These are phyloP conservation scores for Mastomys natalensis DNA, from an alignment of 2,113 vertebrate genomes.

Conservation along the genomic window DNA sequence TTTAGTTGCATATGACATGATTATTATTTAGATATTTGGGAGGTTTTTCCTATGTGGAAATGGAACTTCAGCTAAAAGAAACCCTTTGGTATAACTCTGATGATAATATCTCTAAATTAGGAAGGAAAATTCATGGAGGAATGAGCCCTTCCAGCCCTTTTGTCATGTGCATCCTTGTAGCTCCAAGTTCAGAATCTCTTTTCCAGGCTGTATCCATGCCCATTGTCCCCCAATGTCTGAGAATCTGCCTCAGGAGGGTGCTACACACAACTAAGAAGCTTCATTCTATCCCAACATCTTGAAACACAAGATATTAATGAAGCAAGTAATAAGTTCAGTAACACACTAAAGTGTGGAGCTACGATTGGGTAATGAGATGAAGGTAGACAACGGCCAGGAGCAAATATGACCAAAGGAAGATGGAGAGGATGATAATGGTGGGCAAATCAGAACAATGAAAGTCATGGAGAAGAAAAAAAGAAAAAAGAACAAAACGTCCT, in stretches of 20 bases:
- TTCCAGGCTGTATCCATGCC: too few relatives aligned
- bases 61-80: background rate
- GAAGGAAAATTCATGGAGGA: rapidly evolving
- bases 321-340: background rate
- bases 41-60: background rate
- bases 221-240: background rate
- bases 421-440: background rate
- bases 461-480: background rate
- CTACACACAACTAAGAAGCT: background rate
- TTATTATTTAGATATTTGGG: background rate
- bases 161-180: background rate
- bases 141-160: background rate
- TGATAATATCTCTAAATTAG: background rate
- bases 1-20: background rate
- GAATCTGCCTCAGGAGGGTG: background rate
- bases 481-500: background rate
- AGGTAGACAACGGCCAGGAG: background rate
- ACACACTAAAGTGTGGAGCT: background rate
- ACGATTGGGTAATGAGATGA: background rate
- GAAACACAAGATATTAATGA: background rate
- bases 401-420: background rate
- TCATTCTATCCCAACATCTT: background rate
- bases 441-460: background rate
- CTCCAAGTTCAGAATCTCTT: background rate
- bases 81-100: background rate